Evolutionary conservation across 2,113 vertebrate species (phyloP).

Genomic region (Pedetes capensis): DNA sequence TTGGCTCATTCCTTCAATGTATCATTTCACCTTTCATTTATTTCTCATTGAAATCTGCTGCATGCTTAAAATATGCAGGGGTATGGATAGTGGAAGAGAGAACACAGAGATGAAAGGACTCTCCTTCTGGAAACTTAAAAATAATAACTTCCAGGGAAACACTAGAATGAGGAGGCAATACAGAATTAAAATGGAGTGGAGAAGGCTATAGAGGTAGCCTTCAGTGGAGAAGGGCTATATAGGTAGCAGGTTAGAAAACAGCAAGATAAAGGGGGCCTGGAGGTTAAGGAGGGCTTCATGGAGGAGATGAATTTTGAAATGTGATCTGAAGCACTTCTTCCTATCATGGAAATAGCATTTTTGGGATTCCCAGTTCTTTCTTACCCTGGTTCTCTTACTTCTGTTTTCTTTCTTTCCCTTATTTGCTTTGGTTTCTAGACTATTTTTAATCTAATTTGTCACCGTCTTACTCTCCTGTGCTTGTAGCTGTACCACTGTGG

Average conservation of each 20-base stretch:
- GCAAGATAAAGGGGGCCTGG: neutral
- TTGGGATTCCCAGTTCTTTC: neutral
- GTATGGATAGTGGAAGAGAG: neutral
- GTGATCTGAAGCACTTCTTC: neutral
- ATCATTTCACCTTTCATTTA: neutral
- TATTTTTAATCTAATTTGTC: neutral
- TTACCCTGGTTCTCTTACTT: neutral
- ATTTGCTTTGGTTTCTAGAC: neutral
- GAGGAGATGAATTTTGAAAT: neutral
- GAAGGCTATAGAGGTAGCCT: neutral
- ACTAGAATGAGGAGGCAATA: neutral
- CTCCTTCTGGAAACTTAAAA: neutral
- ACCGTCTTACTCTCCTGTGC: too few species aligned
- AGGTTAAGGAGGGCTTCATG: neutral
- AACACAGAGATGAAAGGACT: neutral
- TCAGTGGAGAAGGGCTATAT: neutral
- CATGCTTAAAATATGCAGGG: neutral
- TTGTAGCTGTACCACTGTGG: too few species aligned
- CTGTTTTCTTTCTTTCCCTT: neutral
- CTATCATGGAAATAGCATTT: neutral
- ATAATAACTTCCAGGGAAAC: neutral
- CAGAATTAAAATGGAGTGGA: neutral
- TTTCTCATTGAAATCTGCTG: neutral
- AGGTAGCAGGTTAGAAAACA: neutral
- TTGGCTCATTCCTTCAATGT: neutral